Evolutionary conservation across 2,797 vertebrate species (phyloP).

Genomic region (Miichthys miiuy): DNA sequence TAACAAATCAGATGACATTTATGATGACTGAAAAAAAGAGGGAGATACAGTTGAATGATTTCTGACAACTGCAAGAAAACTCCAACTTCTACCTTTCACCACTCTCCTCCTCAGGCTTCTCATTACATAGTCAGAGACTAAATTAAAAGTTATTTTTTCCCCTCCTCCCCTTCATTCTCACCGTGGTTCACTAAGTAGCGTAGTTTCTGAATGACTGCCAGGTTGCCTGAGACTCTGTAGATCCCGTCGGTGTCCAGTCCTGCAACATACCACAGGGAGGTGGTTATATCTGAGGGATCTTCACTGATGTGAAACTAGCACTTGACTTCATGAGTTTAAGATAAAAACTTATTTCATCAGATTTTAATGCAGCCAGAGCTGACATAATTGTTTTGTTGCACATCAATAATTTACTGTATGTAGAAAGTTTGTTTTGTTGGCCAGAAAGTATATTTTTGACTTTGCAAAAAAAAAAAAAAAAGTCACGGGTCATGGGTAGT

Average conservation of each 20-base stretch:
- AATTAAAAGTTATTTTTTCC: neutral
- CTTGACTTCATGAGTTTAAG: neutral
- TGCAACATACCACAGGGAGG: conserved; percentile 67
- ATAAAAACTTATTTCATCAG: neutral
- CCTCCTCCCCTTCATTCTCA: conserved; percentile 70
- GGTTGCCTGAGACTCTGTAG: conserved; percentile 94
- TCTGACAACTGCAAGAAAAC: neutral
- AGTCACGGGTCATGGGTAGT: neutral
- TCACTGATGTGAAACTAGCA: neutral
- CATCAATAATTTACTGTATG: conserved; percentile 48
- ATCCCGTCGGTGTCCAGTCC: conserved; percentile 93
- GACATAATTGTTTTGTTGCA: conserved; percentile 32
- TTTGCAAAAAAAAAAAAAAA: conserved; percentile 26
- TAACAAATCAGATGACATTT: conserved; percentile 9
- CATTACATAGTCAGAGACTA: neutral
- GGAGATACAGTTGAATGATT: neutral
- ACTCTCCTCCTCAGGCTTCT: neutral
- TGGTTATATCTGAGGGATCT: neutral
- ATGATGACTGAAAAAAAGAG: conserved; percentile 20
- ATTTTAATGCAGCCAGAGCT: conserved; percentile 13
- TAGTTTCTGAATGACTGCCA: conserved; percentile 94
- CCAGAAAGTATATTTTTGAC: conserved; percentile 12
- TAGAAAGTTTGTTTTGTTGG: conserved; percentile 40
- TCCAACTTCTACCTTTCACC: conserved; percentile 9
- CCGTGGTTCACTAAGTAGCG: conserved; percentile 93